Evolutionary conservation across 2,113 vertebrate species (phyloP).

Genomic region (Lucifuga dentata): DNA sequence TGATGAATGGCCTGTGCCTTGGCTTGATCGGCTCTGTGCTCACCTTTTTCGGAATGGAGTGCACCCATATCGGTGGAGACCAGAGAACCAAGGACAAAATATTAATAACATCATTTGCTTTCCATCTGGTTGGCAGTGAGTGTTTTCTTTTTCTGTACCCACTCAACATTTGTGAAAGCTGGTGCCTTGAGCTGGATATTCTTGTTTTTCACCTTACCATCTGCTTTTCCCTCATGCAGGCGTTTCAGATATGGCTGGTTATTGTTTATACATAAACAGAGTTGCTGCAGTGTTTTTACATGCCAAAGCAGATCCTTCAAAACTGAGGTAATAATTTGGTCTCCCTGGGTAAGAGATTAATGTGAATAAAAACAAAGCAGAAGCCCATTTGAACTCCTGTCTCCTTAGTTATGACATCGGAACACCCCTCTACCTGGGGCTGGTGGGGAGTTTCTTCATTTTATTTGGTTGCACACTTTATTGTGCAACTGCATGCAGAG

Average conservation of each 20-base stretch:
- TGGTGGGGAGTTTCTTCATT: conserved; percentile 46
- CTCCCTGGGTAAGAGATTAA: neutral
- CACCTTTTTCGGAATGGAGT: conserved; percentile 67
- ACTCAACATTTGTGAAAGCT: neutral
- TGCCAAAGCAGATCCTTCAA: conserved; percentile 51
- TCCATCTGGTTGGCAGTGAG: conserved; percentile 51
- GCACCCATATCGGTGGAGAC: conserved; percentile 61
- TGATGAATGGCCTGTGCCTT: conserved; percentile 51
- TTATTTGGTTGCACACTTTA: conserved; percentile 19
- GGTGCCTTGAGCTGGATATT: neutral
- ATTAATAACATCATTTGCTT: conserved; percentile 23
- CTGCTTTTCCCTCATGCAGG: conserved; percentile 37
- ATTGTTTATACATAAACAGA: conserved; percentile 67
- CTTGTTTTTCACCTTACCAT: conserved; percentile 20
- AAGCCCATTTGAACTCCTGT: neutral
- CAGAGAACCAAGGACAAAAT: conserved; percentile 19
- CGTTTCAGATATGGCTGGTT: conserved; percentile 28
- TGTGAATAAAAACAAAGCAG: neutral
- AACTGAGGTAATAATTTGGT: conserved; percentile 25
- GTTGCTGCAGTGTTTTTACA: conserved; percentile 40
- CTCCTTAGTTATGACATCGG: conserved; percentile 46
- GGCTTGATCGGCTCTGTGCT: conserved; percentile 57
- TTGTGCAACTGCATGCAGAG: conserved; percentile 17
- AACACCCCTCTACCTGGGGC: conserved; percentile 42
- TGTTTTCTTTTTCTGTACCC: neutral